Evolutionary conservation across 2,113 vertebrate species (phyloP).

Genomic region (Rhinichthys klamathensis): DNA sequence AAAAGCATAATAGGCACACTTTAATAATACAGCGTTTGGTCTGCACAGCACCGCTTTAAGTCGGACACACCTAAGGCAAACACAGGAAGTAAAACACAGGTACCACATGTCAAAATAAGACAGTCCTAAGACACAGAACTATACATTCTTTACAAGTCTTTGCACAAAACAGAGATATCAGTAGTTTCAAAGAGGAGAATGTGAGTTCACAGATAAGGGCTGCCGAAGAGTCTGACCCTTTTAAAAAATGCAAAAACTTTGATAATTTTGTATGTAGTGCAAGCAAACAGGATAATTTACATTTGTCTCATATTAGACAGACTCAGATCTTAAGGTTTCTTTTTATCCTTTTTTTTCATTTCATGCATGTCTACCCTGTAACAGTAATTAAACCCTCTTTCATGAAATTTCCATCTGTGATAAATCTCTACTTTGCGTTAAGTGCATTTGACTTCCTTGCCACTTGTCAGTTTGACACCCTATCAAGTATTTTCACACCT

Average conservation of each 20-base stretch:
- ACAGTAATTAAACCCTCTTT: background rate
- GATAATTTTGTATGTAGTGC: background rate
- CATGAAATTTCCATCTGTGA: background rate
- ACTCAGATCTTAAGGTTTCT: too few relatives aligned
- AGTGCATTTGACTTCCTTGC: background rate
- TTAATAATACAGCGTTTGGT: too few relatives aligned
- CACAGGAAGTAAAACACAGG: too few relatives aligned
- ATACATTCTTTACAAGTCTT: too few relatives aligned
- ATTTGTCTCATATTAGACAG: background rate
- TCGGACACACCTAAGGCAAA: too few relatives aligned
- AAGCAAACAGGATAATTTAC: background rate
- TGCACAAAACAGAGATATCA: background rate
- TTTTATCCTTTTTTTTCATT: background rate
- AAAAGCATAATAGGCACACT: too few relatives aligned
- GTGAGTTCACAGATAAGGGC: background rate
- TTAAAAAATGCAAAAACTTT: background rate
- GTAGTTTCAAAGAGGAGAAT: background rate
- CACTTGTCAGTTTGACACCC: slow-evolving; percentile 4
- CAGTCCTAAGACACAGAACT: too few relatives aligned
- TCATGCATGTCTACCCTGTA: background rate
- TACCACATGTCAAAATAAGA: too few relatives aligned
- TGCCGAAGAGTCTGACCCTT: background rate
- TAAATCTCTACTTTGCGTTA: background rate
- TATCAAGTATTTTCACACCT: background rate
- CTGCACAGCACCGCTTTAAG: too few relatives aligned